Percentiles rank a stretch among this genome's conserved stretches.
Evolutionary conservation across 2,797 vertebrate species (phyloP).

Genomic region (Cottoperca gobio): DNA sequence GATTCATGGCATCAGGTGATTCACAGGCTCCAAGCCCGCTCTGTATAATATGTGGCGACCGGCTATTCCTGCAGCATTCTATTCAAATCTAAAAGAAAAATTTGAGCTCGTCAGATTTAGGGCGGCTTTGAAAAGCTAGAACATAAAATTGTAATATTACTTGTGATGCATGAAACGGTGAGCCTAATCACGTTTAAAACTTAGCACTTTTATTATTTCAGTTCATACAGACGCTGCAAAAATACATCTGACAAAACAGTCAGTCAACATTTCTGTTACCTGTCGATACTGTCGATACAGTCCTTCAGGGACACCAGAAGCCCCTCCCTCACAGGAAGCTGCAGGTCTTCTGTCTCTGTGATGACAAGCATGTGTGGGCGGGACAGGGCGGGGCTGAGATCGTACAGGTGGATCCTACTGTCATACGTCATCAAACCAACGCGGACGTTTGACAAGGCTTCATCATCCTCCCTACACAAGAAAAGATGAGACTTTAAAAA

Average conservation of each 20-base stretch:
- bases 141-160: fast-evolving
- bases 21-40: too few relatives aligned
- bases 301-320: constrained; percentile 84
- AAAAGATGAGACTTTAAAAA: not conserved
- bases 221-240: fast-evolving
- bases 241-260: not conserved
- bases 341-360: constrained; percentile 81
- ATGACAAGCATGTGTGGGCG: constrained; percentile 88
- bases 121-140: not conserved
- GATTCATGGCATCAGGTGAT: too few relatives aligned
- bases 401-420: constrained; percentile 84
- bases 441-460: constrained; percentile 61
- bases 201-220: not conserved
- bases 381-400: constrained; percentile 81
- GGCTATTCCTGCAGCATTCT: too few relatives aligned
- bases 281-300: constrained; percentile 75
- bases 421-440: constrained; percentile 87
- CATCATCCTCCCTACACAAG: constrained; percentile 60
- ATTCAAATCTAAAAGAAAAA: not conserved
- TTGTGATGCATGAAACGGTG: not conserved
- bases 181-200: not conserved
- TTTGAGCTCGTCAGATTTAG: not conserved
- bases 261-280: constrained; percentile 55
- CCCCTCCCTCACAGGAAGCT: constrained; percentile 84
- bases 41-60: too few relatives aligned